Evolutionary conservation across 2,797 vertebrate genomes (phyloP), one percentile per base, ranked within the genome.

Genomic region (Eulemur rubriventer): DNA sequence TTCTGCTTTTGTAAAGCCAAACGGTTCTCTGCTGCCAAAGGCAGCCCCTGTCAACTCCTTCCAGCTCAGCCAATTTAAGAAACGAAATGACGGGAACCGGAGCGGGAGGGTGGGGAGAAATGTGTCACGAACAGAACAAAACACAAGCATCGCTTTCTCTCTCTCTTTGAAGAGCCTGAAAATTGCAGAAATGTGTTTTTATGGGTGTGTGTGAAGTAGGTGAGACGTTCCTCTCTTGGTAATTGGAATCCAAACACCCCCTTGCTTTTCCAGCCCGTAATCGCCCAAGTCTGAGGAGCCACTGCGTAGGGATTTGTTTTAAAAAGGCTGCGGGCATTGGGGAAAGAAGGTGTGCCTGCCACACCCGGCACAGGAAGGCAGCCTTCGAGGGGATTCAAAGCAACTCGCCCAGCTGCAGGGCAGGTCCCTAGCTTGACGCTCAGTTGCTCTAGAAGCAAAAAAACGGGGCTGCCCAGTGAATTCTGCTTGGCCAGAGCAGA

Each of bases 1-100:
- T 55, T 88, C 78, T 70, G 70, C 46, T 79, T 95, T 84, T 88
- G 30, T 97, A 55, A 92, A n/a, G 17, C 55, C 79, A 92, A 96
- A 28, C 6, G 38, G 46, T 35, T 89, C 78, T 84, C 69, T 6
- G 11, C 61, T 20, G 61, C 76, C 80, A 38, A 61, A 43, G 41
- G 89, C 28, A 18, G 43, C 55, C 48, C 43, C 46, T 16, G 28
- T 1, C 38, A 59, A 38, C 52, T 41, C 26, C 96, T 35, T 63
- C 59, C 30, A 28, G 72, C 84, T 95, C 67, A 26, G 38, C 57
- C 50, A 33, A 41, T 59, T 80, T 70, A 96, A 61, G 85, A 94
- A 83, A 92, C 59, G 72, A 96, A 94, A 96, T 35, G 61, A 70
- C 0, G 9, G 20, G 17, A 79, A 43, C 35, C n/a, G 43, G n/a